These are phyloP conservation scores for Capitulum mitella DNA, from an alignment of 2,888 invertebrate species.

Conservation along the genomic window DNA sequence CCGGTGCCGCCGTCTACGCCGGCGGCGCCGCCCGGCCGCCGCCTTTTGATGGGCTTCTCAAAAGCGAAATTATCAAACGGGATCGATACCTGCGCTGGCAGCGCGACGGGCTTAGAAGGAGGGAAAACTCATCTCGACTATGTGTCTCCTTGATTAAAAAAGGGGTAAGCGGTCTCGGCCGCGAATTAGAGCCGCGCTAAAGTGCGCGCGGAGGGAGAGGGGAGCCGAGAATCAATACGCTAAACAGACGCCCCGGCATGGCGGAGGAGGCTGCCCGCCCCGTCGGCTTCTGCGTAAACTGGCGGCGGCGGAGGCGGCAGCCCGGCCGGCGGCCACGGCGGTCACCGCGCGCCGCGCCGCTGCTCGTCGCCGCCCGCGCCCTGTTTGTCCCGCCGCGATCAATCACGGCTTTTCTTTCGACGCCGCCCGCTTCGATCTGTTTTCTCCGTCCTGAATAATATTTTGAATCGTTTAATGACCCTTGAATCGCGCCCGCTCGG, in stretches of 20 bases:
- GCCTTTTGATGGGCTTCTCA: constrained; percentile 24
- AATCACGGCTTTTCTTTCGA: constrained; percentile 12
- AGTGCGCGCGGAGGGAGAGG: neutral
- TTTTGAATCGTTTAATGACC: constrained; percentile 22
- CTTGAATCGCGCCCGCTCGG: neutral
- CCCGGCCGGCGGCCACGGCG: neutral
- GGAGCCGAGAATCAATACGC: constrained; percentile 7
- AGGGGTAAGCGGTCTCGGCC: constrained; percentile 18
- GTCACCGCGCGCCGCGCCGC: no score
- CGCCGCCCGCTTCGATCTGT: neutral
- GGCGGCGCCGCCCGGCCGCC: constrained; percentile 14
- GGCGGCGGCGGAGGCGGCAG: neutral
- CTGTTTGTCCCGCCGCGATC: neutral
- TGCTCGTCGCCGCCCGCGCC: neutral
- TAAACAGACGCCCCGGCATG: neutral
- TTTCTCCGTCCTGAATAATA: constrained; percentile 14
- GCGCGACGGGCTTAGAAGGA: neutral
- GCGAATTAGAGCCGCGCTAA: constrained; percentile 12
- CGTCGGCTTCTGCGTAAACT: no score
- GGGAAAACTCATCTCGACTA: constrained; percentile 11
- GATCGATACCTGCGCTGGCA: neutral
- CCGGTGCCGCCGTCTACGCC: no score
- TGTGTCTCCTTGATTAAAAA: constrained; percentile 24
- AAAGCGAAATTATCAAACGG: neutral
- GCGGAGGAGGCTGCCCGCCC: neutral